Percentiles rank a stretch among this genome's conserved stretches.
phyloP scores from a whole-genome alignment of 2,888 invertebrate species.

The Crepidodera aurea region DNA sequence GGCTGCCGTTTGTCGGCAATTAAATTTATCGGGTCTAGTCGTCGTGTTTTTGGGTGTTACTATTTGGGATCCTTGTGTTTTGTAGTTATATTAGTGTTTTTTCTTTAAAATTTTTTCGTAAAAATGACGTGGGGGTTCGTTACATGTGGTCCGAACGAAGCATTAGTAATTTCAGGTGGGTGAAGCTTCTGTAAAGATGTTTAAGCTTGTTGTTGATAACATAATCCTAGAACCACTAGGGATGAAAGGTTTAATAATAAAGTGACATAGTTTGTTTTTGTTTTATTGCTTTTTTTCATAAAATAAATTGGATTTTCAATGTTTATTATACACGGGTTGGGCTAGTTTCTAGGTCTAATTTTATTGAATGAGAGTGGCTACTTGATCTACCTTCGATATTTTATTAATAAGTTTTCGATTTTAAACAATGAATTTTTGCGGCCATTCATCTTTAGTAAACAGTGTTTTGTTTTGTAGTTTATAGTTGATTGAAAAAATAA shows the following conservation, averaged over 20 bases:
- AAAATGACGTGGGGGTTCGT: constrained; percentile 79
- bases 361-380: constrained; percentile 7
- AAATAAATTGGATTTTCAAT: no score
- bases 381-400: neutral
- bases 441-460: no score
- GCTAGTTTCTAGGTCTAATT: neutral
- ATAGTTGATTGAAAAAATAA: no score
- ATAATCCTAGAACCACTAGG: neutral
- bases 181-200: constrained; percentile 27
- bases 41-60: constrained; percentile 21
- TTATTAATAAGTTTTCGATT: no score
- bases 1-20: neutral
- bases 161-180: constrained; percentile 91
- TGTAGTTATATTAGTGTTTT: constrained; percentile 20
- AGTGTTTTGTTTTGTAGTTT: no score
- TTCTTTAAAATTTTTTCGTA: neutral
- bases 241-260: neutral
- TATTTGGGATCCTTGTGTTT: neutral
- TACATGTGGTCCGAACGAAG: constrained; percentile 94
- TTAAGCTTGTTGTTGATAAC: neutral
- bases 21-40: neutral
- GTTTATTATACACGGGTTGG: neutral
- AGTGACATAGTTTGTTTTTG: neutral
- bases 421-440: no score
- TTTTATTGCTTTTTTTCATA: no score